Percentiles rank a stretch among this genome's conserved stretches.
phyloP scores from a whole-genome alignment of 2,113 vertebrate species.

The Tachysurus fulvidraco region DNA sequence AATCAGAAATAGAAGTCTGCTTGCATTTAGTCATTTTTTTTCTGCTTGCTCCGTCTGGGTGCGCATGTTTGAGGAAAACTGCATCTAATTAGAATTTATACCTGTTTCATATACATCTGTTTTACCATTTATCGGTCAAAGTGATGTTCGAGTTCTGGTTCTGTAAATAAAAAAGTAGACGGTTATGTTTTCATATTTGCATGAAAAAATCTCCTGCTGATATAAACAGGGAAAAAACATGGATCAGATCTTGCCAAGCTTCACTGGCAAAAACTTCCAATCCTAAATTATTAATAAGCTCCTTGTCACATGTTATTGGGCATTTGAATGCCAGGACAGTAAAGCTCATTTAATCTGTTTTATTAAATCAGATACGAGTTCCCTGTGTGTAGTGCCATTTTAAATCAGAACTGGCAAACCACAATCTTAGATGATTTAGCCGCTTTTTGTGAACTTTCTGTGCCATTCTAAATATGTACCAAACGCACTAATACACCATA shows the following conservation, averaged over 20 bases:
- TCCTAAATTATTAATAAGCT: slow-evolving; percentile 6
- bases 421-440: neutral
- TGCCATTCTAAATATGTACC: neutral
- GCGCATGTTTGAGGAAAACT: neutral
- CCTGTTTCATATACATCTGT: neutral
- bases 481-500: neutral
- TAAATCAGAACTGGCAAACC: neutral
- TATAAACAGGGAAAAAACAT: neutral
- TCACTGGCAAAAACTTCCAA: neutral
- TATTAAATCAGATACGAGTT: neutral
- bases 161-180: neutral
- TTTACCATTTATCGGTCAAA: neutral
- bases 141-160: neutral
- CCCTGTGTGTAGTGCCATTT: neutral
- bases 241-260: neutral
- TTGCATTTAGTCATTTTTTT: neutral
- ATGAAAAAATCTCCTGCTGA: neutral
- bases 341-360: slow-evolving; percentile 3
- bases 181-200: neutral
- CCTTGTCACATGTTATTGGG: neutral
- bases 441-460: neutral
- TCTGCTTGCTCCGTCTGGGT: neutral
- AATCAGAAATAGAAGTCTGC: neutral
- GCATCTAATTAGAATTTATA: neutral
- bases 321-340: neutral